These are phyloP conservation scores for Etheostoma cragini DNA, from an alignment of 2,113 vertebrate genomes.

Conservation along the genomic window DNA sequence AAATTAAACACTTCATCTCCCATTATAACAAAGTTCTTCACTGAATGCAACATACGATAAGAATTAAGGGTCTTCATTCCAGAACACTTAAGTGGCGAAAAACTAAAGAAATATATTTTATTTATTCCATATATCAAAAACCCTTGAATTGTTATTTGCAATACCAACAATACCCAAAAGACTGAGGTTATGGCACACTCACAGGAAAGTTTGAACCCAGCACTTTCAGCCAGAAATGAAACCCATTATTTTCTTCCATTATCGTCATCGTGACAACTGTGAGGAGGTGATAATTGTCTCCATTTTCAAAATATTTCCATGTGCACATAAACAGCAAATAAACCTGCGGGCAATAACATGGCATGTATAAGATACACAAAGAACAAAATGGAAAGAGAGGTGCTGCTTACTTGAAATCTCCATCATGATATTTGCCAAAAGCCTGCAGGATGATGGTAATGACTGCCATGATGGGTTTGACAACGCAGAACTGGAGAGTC, in stretches of 20 bases:
- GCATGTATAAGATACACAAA: constrained; percentile 21
- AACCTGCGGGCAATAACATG: constrained; percentile 44
- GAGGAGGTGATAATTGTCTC: constrained; percentile 50
- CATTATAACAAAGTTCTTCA: not conserved
- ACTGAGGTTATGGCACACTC: not conserved
- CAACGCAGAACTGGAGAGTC: constrained; percentile 96
- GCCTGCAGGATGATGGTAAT: constrained; percentile 95
- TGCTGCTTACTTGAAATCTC: constrained; percentile 94
- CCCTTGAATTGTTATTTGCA: constrained; percentile 6
- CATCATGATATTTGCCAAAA: constrained; percentile 94
- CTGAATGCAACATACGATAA: not conserved
- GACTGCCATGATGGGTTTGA: constrained; percentile 95
- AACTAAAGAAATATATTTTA: constrained; percentile 10
- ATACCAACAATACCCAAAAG: constrained; percentile 13
- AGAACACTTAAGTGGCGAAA: constrained; percentile 16
- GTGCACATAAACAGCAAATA: constrained; percentile 43
- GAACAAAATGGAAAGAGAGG: constrained; percentile 40
- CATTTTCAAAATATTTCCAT: constrained; percentile 41
- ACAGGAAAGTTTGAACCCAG: constrained; percentile 27
- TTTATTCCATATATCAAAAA: constrained; percentile 22
- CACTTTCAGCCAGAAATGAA: constrained; percentile 32
- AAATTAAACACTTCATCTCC: constrained; percentile 45
- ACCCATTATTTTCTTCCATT: constrained; percentile 24
- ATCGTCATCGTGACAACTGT: constrained; percentile 38
- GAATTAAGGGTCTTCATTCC: constrained; percentile 42